Conservation (phyloP, 2,888 invertebrate species). For the Alloscopus bannaensis region DNA sequence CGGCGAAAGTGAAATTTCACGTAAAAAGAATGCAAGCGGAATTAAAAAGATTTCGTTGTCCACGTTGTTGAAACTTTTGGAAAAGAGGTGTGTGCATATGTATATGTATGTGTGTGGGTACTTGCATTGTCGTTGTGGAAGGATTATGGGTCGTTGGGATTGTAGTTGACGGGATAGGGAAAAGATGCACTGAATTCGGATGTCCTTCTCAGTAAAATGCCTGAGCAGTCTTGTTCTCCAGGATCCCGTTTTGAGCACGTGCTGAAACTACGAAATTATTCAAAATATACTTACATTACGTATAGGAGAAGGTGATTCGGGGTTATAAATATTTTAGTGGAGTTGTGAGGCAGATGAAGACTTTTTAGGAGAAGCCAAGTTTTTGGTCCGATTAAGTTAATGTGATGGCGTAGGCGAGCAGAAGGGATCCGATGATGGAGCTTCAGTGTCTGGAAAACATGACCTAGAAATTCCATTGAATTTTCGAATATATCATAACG, state of each 20-base stretch:
- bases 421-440: no score
- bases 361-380: background rate
- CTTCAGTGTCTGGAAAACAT: no score
- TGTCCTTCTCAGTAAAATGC: slow-evolving; percentile 6
- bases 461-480: no score
- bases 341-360: background rate
- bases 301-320: no score
- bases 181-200: background rate
- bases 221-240: slow-evolving; percentile 8
- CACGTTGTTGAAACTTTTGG: slow-evolving; percentile 26
- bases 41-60: slow-evolving; percentile 48
- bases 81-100: no score
- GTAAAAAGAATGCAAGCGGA: slow-evolving; percentile 48
- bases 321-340: slow-evolving; percentile 6
- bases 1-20: slow-evolving; percentile 52
- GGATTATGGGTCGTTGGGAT: background rate
- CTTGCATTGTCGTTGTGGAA: slow-evolving; percentile 22
- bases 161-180: slow-evolving; percentile 6
- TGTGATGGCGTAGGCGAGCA: no score
- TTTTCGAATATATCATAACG: no score
- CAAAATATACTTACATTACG: background rate
- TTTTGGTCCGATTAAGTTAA: no score
- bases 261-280: slow-evolving; percentile 30
- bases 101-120: no score
- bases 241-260: slow-evolving; percentile 25